These are phyloP conservation scores for Salvator merianae DNA, from an alignment of 2,113 vertebrate species.

Conservation along the genomic window DNA sequence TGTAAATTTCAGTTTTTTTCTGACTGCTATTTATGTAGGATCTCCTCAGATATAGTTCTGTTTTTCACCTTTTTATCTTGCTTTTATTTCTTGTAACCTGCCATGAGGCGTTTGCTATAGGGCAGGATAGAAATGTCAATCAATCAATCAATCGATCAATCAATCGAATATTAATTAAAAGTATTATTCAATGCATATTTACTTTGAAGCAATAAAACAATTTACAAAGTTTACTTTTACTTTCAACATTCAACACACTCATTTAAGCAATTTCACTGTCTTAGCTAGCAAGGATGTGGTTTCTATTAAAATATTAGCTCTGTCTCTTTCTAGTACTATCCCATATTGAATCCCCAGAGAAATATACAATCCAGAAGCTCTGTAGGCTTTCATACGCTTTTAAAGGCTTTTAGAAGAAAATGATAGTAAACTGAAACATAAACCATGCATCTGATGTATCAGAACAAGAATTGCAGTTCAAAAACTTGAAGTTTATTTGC, in stretches of 20 bases:
- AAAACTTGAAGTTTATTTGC: not conserved
- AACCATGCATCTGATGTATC: not conserved
- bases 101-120: too few relatives aligned
- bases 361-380: not conserved
- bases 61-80: too few relatives aligned
- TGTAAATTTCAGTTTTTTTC: too few relatives aligned
- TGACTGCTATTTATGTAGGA: too few relatives aligned
- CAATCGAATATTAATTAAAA: too few relatives aligned
- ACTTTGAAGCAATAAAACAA: not conserved
- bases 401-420: not conserved
- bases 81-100: too few relatives aligned
- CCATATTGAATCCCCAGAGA: not conserved
- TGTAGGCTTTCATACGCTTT: not conserved
- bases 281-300: not conserved
- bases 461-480: not conserved
- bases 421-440: not conserved
- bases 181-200: not conserved
- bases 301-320: not conserved
- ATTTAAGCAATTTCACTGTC: not conserved
- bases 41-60: too few relatives aligned
- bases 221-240: not conserved
- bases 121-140: too few relatives aligned
- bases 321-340: not conserved
- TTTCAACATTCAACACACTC: not conserved
- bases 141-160: too few relatives aligned